Conservation (phyloP, 2,888 invertebrate species). For the Sesamia inferens region DNA sequence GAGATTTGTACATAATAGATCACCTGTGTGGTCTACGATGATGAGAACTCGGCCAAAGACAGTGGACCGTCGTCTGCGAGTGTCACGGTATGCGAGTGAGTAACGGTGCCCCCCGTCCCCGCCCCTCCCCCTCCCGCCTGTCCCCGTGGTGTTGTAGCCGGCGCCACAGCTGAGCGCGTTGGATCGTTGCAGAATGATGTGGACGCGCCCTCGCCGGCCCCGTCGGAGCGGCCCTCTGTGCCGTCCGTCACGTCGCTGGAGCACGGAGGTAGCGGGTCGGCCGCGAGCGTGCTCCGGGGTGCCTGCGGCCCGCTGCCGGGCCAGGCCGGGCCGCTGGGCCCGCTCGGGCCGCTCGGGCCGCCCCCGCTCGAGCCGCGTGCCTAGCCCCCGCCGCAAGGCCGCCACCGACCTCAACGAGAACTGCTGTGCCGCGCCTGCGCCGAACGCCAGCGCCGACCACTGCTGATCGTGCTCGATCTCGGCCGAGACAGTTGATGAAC, state of each 20-base stretch:
- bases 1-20: not conserved
- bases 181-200: conserved; percentile 89
- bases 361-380: conserved; percentile 64
- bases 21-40: not conserved
- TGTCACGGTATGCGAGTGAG: conserved; percentile 79
- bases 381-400: conserved; percentile 62
- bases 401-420: conserved; percentile 64
- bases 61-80: conserved; percentile 70
- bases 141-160: conserved; percentile 80
- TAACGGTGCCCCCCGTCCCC: conserved; percentile 78
- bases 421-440: conserved; percentile 47
- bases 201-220: conserved; percentile 87
- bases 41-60: conserved; percentile 60
- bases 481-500: conserved; percentile 32
- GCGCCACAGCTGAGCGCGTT: conserved; percentile 86
- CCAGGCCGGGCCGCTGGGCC: conserved; percentile 26
- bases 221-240: conserved; percentile 79
- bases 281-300: conserved; percentile 37
- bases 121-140: conserved; percentile 56
- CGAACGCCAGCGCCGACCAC: conserved; percentile 19
- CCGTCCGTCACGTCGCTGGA: conserved; percentile 76
- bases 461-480: conserved; percentile 64
- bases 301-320: conserved; percentile 29
- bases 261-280: conserved; percentile 55
- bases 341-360: conserved; percentile 43